A percentile compares a stretch with the other conserved stretches of the same genome.
phyloP scores from a whole-genome alignment of 2,797 vertebrate genomes.

The Fundulus diaphanus region DNA sequence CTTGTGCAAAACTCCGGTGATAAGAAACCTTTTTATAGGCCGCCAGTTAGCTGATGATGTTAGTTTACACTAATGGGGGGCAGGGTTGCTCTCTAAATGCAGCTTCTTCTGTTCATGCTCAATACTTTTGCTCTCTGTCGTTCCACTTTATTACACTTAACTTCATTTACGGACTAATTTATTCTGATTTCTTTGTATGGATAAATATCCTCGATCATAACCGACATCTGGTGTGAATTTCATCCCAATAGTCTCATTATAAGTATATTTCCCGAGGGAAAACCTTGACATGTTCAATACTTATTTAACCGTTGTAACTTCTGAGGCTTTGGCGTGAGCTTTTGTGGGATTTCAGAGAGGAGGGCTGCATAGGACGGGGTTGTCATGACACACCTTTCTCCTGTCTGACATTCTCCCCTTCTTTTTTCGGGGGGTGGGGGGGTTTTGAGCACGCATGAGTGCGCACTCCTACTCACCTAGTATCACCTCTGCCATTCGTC shows the following conservation, averaged over 20 bases:
- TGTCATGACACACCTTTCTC: constrained; percentile 64
- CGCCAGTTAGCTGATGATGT: not conserved
- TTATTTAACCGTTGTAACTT: constrained; percentile 13
- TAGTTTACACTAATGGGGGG: not conserved
- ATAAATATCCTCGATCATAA: not conserved
- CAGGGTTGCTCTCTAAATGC: not conserved
- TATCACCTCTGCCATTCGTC: constrained; percentile 54
- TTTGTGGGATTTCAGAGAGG: constrained; percentile 1
- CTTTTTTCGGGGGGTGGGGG: not conserved
- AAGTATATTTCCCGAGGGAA: not conserved
- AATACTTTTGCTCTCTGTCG: not conserved
- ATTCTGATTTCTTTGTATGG: not conserved
- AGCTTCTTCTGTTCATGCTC: not conserved
- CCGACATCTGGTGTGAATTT: not conserved
- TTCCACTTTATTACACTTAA: not conserved
- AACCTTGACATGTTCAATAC: not conserved
- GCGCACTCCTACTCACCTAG: constrained; percentile 54
- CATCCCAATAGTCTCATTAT: not conserved
- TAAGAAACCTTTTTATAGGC: not conserved
- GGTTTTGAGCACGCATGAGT: constrained; percentile 50
- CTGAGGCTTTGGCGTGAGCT: constrained; percentile 16
- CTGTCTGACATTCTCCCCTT: constrained; percentile 61
- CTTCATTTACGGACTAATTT: not conserved
- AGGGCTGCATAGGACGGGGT: constrained; percentile 39
- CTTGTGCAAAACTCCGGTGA: not conserved